Conservation (phyloP, 2,113 vertebrate species). For the Larimichthys crocea region DNA sequence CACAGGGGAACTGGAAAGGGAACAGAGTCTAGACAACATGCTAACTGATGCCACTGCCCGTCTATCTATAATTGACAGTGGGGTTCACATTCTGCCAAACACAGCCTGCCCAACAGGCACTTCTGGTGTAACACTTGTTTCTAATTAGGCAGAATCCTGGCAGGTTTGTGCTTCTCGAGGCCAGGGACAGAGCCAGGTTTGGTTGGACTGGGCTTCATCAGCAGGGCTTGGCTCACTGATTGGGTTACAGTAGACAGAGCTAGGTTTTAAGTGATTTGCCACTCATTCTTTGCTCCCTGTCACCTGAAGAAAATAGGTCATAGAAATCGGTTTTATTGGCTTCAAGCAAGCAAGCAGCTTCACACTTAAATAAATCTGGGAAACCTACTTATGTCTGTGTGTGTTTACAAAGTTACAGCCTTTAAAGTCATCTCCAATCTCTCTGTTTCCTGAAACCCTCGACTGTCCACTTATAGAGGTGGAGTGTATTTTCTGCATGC, state of each 20-base stretch:
- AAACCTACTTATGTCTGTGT: not conserved
- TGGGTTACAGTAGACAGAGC: conserved; percentile 4
- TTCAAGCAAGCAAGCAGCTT: not conserved
- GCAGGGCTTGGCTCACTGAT: conserved; percentile 22
- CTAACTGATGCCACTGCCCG: conserved; percentile 37
- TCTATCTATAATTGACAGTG: conserved; percentile 44
- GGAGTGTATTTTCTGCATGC: conserved; percentile 14
- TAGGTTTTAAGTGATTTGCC: conserved; percentile 15
- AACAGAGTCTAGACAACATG: conserved; percentile 21
- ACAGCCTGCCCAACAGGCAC: conserved; percentile 27
- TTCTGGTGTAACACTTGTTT: conserved; percentile 60
- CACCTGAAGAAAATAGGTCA: conserved; percentile 44
- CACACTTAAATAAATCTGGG: not conserved
- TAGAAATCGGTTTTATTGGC: conserved; percentile 9
- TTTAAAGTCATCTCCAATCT: not conserved
- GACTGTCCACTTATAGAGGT: not conserved
- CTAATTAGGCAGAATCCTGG: conserved; percentile 59
- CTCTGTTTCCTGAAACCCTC: conserved; percentile 1
- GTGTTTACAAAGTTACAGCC: not conserved
- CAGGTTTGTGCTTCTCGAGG: conserved; percentile 19
- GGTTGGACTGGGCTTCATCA: conserved; percentile 16
- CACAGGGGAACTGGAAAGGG: conserved; percentile 18
- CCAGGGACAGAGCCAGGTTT: not conserved
- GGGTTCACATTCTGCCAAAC: conserved; percentile 34
- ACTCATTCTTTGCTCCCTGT: conserved; percentile 7